Evolutionary conservation across 2,113 vertebrate species (phyloP).

Genomic region (Aegithalos caudatus): DNA sequence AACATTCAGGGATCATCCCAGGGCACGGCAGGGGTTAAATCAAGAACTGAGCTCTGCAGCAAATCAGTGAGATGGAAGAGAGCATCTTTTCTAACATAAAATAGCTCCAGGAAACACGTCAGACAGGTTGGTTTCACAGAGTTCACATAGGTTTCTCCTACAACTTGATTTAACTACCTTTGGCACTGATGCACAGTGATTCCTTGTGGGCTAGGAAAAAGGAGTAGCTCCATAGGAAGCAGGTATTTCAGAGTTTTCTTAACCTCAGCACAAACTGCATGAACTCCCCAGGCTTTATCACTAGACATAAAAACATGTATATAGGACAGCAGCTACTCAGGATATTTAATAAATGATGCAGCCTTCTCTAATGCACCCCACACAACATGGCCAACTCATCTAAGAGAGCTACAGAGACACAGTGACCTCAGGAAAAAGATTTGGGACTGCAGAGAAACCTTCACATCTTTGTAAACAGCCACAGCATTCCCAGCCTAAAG

Average conservation of each 20-base stretch:
- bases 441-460: background rate
- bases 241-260: background rate
- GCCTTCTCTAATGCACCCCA: background rate
- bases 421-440: background rate
- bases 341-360: background rate
- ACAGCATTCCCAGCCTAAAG: background rate
- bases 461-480: background rate
- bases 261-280: background rate
- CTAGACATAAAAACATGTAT: background rate
- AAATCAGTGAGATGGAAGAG: background rate
- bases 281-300: background rate
- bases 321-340: background rate
- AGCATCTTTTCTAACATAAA: background rate
- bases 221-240: background rate
- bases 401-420: background rate
- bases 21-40: background rate
- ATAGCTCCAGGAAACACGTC: background rate
- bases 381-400: background rate
- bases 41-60: background rate
- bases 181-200: rapidly evolving
- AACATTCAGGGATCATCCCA: background rate
- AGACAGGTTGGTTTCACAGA: background rate
- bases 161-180: background rate
- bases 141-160: background rate
- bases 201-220: background rate